phyloP scores from a whole-genome alignment of 1,140 invertebrate genomes.

The Bombus consobrinus region DNA sequence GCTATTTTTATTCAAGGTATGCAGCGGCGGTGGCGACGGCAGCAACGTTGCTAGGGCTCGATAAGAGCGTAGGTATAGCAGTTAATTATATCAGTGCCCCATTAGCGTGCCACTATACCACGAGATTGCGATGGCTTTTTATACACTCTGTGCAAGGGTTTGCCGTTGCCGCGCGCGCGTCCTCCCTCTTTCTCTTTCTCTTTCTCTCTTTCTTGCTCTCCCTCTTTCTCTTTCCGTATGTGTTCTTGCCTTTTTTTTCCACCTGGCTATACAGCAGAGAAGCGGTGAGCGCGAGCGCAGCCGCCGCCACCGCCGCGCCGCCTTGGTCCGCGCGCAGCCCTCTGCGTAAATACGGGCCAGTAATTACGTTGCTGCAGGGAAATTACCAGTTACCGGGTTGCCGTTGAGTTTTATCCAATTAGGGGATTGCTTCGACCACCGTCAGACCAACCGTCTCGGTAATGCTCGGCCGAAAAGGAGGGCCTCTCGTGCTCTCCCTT shows the following conservation, averaged over 20 bases:
- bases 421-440: conserved; percentile 58
- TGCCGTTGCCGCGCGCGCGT: conserved; percentile 13
- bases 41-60: conserved; percentile 51
- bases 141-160: conserved; percentile 51
- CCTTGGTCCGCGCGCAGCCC: conserved; percentile 48
- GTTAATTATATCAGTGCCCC: conserved; percentile 73
- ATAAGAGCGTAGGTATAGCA: conserved; percentile 66
- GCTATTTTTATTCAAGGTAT: conserved; percentile 65
- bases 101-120: conserved; percentile 70
- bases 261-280: conserved; percentile 50
- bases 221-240: neutral
- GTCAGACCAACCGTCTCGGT: conserved; percentile 10
- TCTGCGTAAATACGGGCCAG: conserved; percentile 67
- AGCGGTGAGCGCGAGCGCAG: conserved; percentile 6
- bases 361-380: conserved; percentile 69
- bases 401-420: conserved; percentile 67
- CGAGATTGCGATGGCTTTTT: conserved; percentile 72
- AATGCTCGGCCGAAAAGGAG: conserved; percentile 30
- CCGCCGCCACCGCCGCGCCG: conserved; percentile 3
- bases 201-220: neutral
- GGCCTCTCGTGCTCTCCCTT: neutral
- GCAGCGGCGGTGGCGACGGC: conserved; percentile 32
- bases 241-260: conserved; percentile 41
- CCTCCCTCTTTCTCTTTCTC: neutral
- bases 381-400: conserved; percentile 68